A percentile compares a stretch with the other conserved stretches of the same genome.
These are phyloP conservation scores for Glaucidium brasilianum DNA, from an alignment of 2,113 vertebrate species.

Conservation along the genomic window DNA sequence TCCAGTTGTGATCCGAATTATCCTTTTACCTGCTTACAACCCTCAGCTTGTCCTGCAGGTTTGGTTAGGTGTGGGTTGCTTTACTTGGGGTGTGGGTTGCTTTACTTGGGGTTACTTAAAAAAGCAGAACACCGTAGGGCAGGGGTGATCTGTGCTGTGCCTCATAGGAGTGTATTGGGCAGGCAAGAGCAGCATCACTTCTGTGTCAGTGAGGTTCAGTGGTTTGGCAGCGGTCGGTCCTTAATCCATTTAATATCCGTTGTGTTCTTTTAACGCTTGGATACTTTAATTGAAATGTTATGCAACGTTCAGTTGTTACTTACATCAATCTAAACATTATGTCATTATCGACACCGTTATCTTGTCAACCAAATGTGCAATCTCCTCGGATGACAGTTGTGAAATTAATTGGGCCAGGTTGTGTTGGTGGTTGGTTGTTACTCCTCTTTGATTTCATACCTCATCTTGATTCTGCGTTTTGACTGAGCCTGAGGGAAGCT, in stretches of 20 bases:
- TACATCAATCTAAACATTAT: neutral
- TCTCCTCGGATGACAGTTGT: neutral
- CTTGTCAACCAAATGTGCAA: neutral
- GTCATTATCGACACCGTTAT: accelerated
- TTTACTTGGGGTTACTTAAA: neutral
- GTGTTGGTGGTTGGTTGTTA: neutral
- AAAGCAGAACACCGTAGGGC: neutral
- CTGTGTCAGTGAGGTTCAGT: too few species aligned
- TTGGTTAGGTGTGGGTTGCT: neutral
- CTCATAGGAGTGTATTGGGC: neutral
- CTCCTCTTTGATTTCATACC: neutral
- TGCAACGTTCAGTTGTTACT: neutral
- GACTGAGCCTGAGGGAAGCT: neutral
- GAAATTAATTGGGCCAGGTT: neutral
- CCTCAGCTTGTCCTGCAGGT: neutral
- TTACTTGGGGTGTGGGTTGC: neutral
- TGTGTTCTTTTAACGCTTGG: neutral
- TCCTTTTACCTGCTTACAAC: neutral
- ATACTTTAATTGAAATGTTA: neutral
- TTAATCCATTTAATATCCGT: neutral
- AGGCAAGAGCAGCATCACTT: neutral
- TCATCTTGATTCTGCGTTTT: neutral
- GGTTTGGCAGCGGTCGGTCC: neutral
- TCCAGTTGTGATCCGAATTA: neutral
- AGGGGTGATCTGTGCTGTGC: accelerated